Evolutionary conservation across 2,113 vertebrate genomes (phyloP), one percentile per base, ranked within the genome.

Genomic region (Colius striatus): DNA sequence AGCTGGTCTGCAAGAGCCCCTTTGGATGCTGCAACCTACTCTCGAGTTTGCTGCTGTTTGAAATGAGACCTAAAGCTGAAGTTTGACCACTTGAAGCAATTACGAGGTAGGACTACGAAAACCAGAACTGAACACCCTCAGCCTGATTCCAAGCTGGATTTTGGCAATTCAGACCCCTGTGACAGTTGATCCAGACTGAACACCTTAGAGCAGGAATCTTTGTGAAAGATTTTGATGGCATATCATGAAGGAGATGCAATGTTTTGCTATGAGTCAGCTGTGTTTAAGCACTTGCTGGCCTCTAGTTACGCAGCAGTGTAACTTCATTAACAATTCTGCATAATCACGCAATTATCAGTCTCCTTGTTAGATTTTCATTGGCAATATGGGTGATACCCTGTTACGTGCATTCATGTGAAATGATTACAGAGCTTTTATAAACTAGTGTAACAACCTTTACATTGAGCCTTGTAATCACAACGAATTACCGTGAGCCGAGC

Each of bases 31-130:
- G 47, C 71, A 38, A 27, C 34, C 30, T 10, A 2, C 47, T 8
- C 41, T 19, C 73, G 32, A 19, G 11, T 34, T 65, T 38, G 23
- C 48, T 29, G 1, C 55, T 10, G 8, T 27, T 29, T 41, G 55
- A 9, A 6, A 20, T 6, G 20, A 67, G 34, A 18, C 2, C 16
- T 19, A 25, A 38, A 41, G 1, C 19, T 45, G 36, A 48, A 19
- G 41, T 10, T 12, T 22, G 27, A 67, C 29, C 18, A 8, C n/a
- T 6, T 4, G 17, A 32, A 87, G 60, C 41, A 19, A 5, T 1
- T 16, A 4, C 2, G 5, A 30, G 1, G 2, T 0, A 13, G 23
- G 18, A 17, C 1, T 11, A 1, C 0, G 20, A 34, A 47, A 54
- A 12, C 32, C 48, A 26, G 7, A 6, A 7, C 1, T 0, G 29